These are phyloP conservation scores for Schizotus pectinicornis DNA, from an alignment of 2,888 invertebrate species.

Conservation along the genomic window DNA sequence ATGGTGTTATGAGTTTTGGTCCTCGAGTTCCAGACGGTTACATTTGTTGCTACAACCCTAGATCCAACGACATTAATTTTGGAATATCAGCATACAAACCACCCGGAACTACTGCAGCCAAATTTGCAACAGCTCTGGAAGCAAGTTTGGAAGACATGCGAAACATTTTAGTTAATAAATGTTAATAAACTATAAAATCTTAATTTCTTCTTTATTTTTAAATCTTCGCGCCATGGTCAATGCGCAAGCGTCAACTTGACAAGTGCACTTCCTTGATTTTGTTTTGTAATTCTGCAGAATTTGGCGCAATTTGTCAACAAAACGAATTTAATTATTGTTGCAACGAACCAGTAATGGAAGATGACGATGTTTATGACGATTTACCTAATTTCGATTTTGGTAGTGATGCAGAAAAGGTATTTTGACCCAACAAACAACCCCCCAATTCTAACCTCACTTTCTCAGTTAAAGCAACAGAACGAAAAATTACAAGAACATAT, in stretches of 20 bases:
- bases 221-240: too few relatives aligned
- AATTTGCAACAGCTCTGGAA: conserved; percentile 67
- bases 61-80: conserved; percentile 75
- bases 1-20: conserved; percentile 90
- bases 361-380: conserved; percentile 57
- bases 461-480: conserved; percentile 49
- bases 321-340: too few relatives aligned
- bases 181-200: too few relatives aligned
- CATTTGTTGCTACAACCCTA: conserved; percentile 94
- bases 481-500: conserved; percentile 37
- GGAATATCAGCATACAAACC: conserved; percentile 72
- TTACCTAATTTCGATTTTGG: conserved; percentile 48
- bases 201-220: too few relatives aligned
- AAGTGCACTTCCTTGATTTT: too few relatives aligned
- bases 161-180: conserved; percentile 62
- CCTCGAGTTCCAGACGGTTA: conserved; percentile 88
- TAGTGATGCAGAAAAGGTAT: conserved; percentile 43
- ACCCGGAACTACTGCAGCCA: conserved; percentile 66
- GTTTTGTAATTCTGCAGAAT: too few relatives aligned
- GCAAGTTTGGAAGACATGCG: conserved; percentile 73
- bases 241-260: too few relatives aligned
- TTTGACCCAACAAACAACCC: conserved; percentile 4
- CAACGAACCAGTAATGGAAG: conserved; percentile 36
- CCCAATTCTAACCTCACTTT: conserved; percentile 27
- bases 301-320: too few relatives aligned